These are phyloP conservation scores for Crenuchus spilurus DNA, from an alignment of 2,797 vertebrate species.

Conservation along the genomic window DNA sequence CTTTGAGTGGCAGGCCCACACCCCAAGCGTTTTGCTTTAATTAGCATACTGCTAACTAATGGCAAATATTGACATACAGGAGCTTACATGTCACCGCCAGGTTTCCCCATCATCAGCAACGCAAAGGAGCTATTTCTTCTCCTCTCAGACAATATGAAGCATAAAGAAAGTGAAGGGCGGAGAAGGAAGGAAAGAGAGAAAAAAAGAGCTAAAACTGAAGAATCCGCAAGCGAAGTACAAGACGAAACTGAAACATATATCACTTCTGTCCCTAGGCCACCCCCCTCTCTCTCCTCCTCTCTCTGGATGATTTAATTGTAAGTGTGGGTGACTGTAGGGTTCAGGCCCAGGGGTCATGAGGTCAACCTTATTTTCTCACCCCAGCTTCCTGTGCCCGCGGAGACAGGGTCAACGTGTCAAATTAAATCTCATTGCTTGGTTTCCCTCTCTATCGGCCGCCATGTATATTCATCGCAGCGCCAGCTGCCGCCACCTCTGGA, in stretches of 20 bases:
- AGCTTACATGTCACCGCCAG: slow-evolving; percentile 63
- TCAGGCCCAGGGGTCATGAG: slow-evolving; percentile 76
- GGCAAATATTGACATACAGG: slow-evolving; percentile 71
- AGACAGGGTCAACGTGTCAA: slow-evolving; percentile 84
- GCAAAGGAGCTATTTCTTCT: slow-evolving; percentile 12
- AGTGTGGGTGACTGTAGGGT: slow-evolving; percentile 78
- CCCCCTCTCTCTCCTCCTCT: slow-evolving; percentile 63
- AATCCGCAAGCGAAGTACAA: no score
- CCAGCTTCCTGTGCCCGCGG: slow-evolving; percentile 72
- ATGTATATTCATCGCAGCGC: slow-evolving; percentile 84
- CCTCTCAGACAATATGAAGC: slow-evolving; percentile 17
- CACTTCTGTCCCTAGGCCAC: slow-evolving; percentile 4
- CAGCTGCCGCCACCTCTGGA: slow-evolving; percentile 79
- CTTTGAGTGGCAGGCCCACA: slow-evolving; percentile 70
- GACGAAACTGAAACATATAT: slow-evolving; percentile 12
- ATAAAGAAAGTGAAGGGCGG: slow-evolving; percentile 58
- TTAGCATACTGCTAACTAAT: slow-evolving; percentile 78
- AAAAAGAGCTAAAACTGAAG: slow-evolving; percentile 47
- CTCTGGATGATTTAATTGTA: slow-evolving; percentile 82
- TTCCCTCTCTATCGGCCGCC: slow-evolving; percentile 71
- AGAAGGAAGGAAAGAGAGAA: slow-evolving; percentile 30
- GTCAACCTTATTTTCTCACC: slow-evolving; percentile 85
- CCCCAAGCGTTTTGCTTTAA: slow-evolving; percentile 67
- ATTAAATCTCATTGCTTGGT: slow-evolving; percentile 82
- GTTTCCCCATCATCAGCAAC: slow-evolving; percentile 63